These are phyloP conservation scores for Tinamus guttatus DNA, from an alignment of 2,113 vertebrate genomes.

Conservation along the genomic window DNA sequence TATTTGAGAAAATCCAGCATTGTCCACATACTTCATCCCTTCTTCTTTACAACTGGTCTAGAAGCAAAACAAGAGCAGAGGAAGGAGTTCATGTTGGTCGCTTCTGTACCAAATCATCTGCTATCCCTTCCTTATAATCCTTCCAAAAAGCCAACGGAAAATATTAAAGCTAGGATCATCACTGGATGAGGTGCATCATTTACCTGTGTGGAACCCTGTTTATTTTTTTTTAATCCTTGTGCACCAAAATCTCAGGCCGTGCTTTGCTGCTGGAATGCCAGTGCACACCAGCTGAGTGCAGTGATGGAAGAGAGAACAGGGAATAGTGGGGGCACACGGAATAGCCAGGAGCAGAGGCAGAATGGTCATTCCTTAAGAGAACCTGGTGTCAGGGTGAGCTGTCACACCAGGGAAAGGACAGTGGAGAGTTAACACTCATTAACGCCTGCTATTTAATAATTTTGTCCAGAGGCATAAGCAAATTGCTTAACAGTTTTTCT, in stretches of 20 bases:
- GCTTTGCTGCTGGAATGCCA: background rate
- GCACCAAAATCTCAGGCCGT: background rate
- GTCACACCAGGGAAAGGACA: background rate
- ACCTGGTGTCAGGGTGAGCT: background rate
- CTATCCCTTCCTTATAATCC: background rate
- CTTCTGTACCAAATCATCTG: background rate
- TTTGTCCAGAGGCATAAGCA: background rate
- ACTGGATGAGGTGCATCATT: background rate
- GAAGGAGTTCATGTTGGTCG: background rate
- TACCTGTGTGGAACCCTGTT: background rate
- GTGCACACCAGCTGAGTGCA: background rate
- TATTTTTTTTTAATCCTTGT: background rate
- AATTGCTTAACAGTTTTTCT: background rate
- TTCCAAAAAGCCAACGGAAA: background rate
- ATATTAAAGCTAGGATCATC: background rate
- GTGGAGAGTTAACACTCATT: background rate
- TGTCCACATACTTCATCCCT: background rate
- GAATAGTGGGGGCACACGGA: too few species aligned
- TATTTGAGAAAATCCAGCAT: background rate
- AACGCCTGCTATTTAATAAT: background rate
- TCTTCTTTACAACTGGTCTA: background rate
- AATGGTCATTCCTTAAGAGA: background rate
- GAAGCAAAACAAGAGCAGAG: background rate
- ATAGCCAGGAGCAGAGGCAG: too few species aligned
- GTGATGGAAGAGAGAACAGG: too few species aligned